Percentiles rank a stretch among this genome's conserved stretches.
phyloP scores from a whole-genome alignment of 2,797 vertebrate species.

The Amblyopsis hoosieri region DNA sequence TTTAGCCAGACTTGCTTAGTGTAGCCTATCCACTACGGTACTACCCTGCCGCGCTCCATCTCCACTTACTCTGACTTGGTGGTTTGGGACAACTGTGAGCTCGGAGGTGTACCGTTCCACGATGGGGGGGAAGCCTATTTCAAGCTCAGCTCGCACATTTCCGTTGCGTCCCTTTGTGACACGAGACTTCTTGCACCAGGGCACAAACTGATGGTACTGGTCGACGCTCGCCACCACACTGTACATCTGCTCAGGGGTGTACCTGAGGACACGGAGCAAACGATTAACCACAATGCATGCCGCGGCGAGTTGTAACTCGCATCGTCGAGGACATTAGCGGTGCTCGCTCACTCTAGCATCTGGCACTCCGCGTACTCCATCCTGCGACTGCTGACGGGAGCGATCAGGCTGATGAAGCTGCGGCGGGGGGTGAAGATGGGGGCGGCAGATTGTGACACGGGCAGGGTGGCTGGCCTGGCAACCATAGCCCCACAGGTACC shows the following conservation, averaged over 20 bases:
- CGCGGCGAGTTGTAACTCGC: neutral
- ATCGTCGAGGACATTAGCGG: neutral
- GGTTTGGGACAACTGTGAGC: slow-evolving; percentile 74
- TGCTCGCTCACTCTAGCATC: slow-evolving; percentile 66
- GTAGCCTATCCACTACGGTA: no score
- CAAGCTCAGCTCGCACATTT: slow-evolving; percentile 63
- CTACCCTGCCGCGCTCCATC: no score
- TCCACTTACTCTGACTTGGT: slow-evolving; percentile 76
- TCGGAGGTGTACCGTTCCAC: slow-evolving; percentile 79
- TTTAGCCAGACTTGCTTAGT: no score
- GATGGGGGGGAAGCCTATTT: slow-evolving; percentile 82
- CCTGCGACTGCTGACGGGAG: slow-evolving; percentile 59
- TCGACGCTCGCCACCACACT: slow-evolving; percentile 75
- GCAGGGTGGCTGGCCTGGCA: slow-evolving; percentile 32
- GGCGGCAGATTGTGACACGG: slow-evolving; percentile 9
- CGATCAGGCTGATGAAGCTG: slow-evolving; percentile 74
- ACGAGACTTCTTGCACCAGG: slow-evolving; percentile 83
- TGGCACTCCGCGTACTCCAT: slow-evolving; percentile 75
- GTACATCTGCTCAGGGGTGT: slow-evolving; percentile 79
- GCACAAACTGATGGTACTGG: slow-evolving; percentile 81
- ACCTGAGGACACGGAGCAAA: slow-evolving; percentile 60
- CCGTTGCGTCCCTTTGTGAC: slow-evolving; percentile 53
- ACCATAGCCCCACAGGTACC: slow-evolving; percentile 55
- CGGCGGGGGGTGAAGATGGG: slow-evolving; percentile 37
- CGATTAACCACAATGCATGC: neutral